Base-by-base conservation (phyloP, 2,888 invertebrate genomes). In the Pristionchus exspectatus region DNA sequence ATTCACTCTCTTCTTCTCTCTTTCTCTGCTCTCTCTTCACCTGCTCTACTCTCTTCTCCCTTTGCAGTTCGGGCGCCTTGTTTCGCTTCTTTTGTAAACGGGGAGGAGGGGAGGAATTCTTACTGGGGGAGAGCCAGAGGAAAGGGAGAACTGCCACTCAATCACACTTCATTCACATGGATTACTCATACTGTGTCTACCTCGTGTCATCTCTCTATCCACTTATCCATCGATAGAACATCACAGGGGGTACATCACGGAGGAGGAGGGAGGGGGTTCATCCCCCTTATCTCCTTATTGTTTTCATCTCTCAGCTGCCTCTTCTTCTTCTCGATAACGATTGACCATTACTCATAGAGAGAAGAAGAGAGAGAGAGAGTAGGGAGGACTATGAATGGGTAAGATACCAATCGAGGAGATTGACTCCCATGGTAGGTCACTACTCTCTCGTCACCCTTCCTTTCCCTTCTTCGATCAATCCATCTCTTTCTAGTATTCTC, bases 1-100 rank as follows among this genome's bases (percentile, higher is more conserved):
- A 50, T 90, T 91, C 91, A 88, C 87, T 89, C 88, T 85, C 88
- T 86, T 86, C 89, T 81, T 89, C 89, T 89, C 91, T 90, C 88
- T 90, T 90, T 89, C 90, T 69, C 27, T 74, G 21, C 83, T 30
- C 50, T 50, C 66, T 24, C 90, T 87, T 85, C 33, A 33, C 59
- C 66, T 89, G 81, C 84, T 84, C 24, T n/a, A 24, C 86, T 86
- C 63, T 86, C 86, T 38, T 33, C 44, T 66, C 33, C 1, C 86
- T n/a, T 91, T 91, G 90, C 91, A 91, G 91, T 91, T 91, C 69
- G 69, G 27, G 12, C n/a, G 69, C 30, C 27, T 69, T 69, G 69
- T 69, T 69, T 69, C 69, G 69, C 69, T 69, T 69, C 69, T 69
- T 69, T 69, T 69, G 69, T 69, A 69, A 69, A 69, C n/a, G 69